These are phyloP conservation scores for Dasypogon diadema DNA, from an alignment of 2,888 invertebrate genomes.

Conservation along the genomic window DNA sequence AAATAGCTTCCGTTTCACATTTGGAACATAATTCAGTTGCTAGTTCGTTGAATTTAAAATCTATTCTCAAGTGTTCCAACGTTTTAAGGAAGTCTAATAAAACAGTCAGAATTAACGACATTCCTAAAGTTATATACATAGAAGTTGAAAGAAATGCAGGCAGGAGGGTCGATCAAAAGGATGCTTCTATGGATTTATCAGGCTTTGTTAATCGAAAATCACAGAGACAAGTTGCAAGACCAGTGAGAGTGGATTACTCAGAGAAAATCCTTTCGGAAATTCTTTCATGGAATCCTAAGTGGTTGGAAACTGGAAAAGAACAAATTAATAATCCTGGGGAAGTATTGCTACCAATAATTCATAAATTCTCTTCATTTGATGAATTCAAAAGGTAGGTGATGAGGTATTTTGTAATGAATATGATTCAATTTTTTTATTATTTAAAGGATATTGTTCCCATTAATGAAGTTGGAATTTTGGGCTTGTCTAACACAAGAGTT, in stretches of 20 bases:
- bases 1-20: not conserved
- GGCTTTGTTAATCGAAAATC: not conserved
- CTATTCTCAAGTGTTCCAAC: slow-evolving; percentile 11
- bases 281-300: slow-evolving; percentile 76
- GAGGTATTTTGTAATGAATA: not conserved
- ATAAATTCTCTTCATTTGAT: slow-evolving; percentile 71
- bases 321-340: slow-evolving; percentile 68
- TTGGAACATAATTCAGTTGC: not conserved
- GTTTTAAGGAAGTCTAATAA: slow-evolving; percentile 54
- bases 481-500: slow-evolving; percentile 55
- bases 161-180: slow-evolving; percentile 54
- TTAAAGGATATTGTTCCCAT: slow-evolving; percentile 62
- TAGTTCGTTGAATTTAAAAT: slow-evolving; percentile 5
- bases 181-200: slow-evolving; percentile 52
- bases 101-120: slow-evolving; percentile 62
- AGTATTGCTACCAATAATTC: slow-evolving; percentile 70
- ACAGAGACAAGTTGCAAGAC: not conserved
- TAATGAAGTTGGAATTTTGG: slow-evolving; percentile 65
- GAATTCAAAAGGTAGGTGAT: slow-evolving; percentile 73
- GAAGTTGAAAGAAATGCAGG: slow-evolving; percentile 51
- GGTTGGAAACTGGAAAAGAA: slow-evolving; percentile 73
- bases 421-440: slow-evolving; percentile 3
- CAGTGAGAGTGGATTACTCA: slow-evolving; percentile 58
- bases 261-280: slow-evolving; percentile 72
- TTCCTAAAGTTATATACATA: slow-evolving; percentile 59